Percentiles rank a stretch among this genome's conserved stretches.
phyloP scores from a whole-genome alignment of 2,888 invertebrate genomes.

The Dascillus cervinus region DNA sequence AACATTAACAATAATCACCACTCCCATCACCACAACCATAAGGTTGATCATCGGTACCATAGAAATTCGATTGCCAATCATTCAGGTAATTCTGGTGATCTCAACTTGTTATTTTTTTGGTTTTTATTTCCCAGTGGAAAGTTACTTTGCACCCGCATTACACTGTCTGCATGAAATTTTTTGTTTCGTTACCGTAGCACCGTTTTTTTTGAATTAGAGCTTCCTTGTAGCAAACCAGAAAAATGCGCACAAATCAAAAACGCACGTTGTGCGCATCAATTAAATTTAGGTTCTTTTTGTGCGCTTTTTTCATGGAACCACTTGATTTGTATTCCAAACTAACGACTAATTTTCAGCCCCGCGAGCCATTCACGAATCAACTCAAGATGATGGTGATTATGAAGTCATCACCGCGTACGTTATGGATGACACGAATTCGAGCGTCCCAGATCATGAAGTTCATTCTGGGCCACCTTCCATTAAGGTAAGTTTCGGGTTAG shows the following conservation, averaged over 20 bases:
- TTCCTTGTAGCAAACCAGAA: too few relatives aligned
- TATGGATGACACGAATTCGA: slow-evolving; percentile 80
- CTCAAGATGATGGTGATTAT: slow-evolving; percentile 75
- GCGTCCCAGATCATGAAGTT: slow-evolving; percentile 69
- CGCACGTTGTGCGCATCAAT: too few relatives aligned
- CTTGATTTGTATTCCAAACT: too few relatives aligned
- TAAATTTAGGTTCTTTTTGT: too few relatives aligned
- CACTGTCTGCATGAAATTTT: too few relatives aligned
- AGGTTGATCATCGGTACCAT: slow-evolving; percentile 52
- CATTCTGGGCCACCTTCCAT: slow-evolving; percentile 72
- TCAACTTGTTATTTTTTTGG: too few relatives aligned
- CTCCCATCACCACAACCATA: slow-evolving; percentile 51
- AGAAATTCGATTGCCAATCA: slow-evolving; percentile 52
- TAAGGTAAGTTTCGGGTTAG: slow-evolving; percentile 67
- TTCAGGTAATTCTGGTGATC: slow-evolving; percentile 49
- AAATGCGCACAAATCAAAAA: too few relatives aligned
- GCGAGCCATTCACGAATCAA: slow-evolving; percentile 41
- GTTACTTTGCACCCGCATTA: too few relatives aligned
- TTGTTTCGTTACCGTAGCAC: too few relatives aligned
- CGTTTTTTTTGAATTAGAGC: too few relatives aligned
- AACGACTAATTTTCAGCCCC: slow-evolving; percentile 34
- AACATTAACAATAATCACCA: slow-evolving; percentile 55
- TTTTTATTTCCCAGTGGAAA: too few relatives aligned
- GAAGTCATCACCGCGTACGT: slow-evolving; percentile 68
- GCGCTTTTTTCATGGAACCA: too few relatives aligned